Base-by-base conservation (phyloP, 64 coral and sea anemone genomes). In the Montipora sp. region DNA sequence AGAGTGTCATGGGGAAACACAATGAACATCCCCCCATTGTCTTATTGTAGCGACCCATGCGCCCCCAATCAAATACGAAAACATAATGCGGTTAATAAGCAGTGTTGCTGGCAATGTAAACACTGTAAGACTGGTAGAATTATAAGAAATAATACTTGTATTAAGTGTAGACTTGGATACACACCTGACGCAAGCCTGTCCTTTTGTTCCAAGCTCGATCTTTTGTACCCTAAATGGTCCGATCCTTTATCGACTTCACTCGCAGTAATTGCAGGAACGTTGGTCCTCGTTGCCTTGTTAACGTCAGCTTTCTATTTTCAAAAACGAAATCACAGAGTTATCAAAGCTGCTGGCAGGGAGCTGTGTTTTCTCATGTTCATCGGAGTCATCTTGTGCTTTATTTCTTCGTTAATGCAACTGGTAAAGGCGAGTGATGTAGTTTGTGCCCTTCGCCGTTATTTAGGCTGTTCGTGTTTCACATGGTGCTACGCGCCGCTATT, bases 321-420 rank as follows among this genome's bases (percentile, higher is more conserved):
- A 47, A 81, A 94, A 45, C 87, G 78, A 11, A 55, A 92, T 22
- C 88, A 99, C 84, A 88, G 83, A 19, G 92, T 99, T 0, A 87
- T 96, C 9, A 99, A 99, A 70, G 94, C 98, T 45, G 90, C 94
- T 2, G 98, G 94, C 9, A 90, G 59, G 24, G 98, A 99, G 65
- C 92, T 99, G 49, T 91, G 83, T n/a, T 47, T 74, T 44, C 83
- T 99, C 36, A 91, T 99, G 20, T 81, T 81, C 45, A 46, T 77
- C 1, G 96, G 98, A 15, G 94, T 99, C 50, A 7, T 79, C 2
- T 44, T 93, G 8, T 96, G 95, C 47, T 99, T 92, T 79, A 13
- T 81, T 8, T 65, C 92, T 14, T 89, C 94, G 22, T 81, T 99
- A 36, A 43, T 80, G 2, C 79, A 59, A 73, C 80, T 99, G 59